Percentiles rank a stretch among this genome's conserved stretches.
phyloP scores from a whole-genome alignment of 2,113 vertebrate species.

The Neogobius melanostomus region DNA sequence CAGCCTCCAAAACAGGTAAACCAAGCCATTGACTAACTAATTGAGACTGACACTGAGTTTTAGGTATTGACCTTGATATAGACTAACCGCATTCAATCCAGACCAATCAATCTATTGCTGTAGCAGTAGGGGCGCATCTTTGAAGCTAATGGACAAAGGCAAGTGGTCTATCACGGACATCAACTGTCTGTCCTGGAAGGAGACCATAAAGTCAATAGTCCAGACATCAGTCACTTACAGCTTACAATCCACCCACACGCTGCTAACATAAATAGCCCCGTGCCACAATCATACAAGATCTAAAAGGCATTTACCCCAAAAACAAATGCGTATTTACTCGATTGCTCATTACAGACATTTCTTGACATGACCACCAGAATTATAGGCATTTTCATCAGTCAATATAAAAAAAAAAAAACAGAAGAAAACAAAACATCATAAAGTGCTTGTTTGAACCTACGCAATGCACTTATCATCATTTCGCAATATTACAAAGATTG shows the following conservation, averaged over 20 bases:
- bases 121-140: not conserved
- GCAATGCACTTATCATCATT: no score
- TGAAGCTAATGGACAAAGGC: not conserved
- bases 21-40: not conserved
- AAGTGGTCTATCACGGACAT: not conserved
- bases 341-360: not conserved
- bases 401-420: no score
- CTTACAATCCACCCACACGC: not conserved
- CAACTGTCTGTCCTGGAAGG: not conserved
- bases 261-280: not conserved
- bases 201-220: not conserved
- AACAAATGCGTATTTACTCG: not conserved
- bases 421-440: no score
- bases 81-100: not conserved
- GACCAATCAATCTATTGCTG: not conserved
- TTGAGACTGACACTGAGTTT: not conserved
- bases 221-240: not conserved
- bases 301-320: not conserved
- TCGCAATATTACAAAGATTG: no score
- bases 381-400: no score
- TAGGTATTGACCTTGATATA: not conserved
- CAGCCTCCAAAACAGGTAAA: not conserved
- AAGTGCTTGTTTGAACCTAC: no score
- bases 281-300: not conserved
- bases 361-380: no score